Conservation (phyloP, 2,888 invertebrate species). For the Drosophila monieri region DNA sequence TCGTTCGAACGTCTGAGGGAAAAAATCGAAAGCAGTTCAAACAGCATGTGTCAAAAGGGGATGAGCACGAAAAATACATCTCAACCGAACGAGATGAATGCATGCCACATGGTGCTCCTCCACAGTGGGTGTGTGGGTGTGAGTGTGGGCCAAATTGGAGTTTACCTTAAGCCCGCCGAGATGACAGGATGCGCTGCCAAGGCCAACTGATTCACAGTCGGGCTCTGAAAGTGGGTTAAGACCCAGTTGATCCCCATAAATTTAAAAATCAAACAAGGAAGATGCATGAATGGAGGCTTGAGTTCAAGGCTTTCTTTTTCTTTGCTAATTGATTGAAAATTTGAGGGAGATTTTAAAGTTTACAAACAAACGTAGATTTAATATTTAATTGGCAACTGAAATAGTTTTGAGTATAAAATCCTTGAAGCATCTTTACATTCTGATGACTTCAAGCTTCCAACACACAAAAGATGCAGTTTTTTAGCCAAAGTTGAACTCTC, state of each 20-base stretch:
- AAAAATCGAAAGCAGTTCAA: conserved; percentile 75
- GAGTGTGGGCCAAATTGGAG: conserved; percentile 34
- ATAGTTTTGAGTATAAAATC: neutral
- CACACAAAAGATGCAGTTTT: neutral
- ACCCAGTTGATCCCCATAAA: conserved; percentile 27
- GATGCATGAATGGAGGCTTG: neutral
- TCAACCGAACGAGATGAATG: conserved; percentile 36
- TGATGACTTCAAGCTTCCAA: neutral
- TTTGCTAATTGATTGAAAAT: neutral
- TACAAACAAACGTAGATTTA: too few species aligned
- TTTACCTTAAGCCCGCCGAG: conserved; percentile 40
- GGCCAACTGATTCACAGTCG: conserved; percentile 23
- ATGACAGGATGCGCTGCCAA: conserved; percentile 38
- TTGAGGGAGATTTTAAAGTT: neutral
- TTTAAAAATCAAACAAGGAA: conserved; percentile 15
- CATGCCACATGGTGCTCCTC: conserved; percentile 27
- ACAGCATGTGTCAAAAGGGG: conserved; percentile 58
- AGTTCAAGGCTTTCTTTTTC: neutral
- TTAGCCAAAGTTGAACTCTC: neutral
- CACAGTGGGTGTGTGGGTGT: neutral
- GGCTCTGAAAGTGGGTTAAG: conserved; percentile 32
- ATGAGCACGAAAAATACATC: conserved; percentile 38
- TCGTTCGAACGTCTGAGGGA: conserved; percentile 19
- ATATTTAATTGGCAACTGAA: neutral
- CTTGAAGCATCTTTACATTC: neutral